Evolutionary conservation across 2,113 vertebrate species (phyloP).

Genomic region (Hydrolagus affinis): DNA sequence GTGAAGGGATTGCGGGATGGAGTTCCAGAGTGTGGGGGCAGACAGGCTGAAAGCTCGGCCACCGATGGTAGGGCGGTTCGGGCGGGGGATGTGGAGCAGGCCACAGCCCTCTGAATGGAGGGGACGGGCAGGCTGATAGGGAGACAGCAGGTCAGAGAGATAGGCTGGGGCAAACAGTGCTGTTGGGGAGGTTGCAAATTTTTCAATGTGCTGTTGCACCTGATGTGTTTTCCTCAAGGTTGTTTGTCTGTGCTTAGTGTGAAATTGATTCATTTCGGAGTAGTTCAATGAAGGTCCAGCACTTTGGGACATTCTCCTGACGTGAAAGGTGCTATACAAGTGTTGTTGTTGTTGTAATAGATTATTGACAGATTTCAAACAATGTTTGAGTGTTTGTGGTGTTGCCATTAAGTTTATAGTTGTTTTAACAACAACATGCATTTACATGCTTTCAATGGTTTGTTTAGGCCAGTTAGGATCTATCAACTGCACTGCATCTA

Average conservation of each 20-base stretch:
- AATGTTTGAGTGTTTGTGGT: neutral
- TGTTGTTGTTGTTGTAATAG: neutral
- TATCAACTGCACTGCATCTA: neutral
- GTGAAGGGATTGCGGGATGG: no score
- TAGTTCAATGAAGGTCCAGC: neutral
- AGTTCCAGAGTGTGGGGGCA: no score
- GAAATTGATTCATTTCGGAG: constrained; percentile 17
- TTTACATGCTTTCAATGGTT: neutral
- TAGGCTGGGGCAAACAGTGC: no score
- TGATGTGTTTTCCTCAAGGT: neutral
- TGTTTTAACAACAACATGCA: neutral
- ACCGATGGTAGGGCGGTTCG: no score
- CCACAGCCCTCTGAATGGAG: no score
- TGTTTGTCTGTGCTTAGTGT: neutral
- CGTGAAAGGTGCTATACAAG: no score
- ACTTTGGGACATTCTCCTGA: no score
- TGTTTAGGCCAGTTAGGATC: neutral
- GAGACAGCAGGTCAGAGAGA: no score
- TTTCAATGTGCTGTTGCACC: neutral
- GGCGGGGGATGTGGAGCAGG: no score
- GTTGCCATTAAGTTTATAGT: neutral
- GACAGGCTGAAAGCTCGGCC: no score
- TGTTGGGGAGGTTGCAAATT: neutral
- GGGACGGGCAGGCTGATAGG: no score
- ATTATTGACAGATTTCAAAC: neutral